These are phyloP conservation scores for Psettodes erumei DNA, from an alignment of 2,113 vertebrate genomes.

Conservation along the genomic window DNA sequence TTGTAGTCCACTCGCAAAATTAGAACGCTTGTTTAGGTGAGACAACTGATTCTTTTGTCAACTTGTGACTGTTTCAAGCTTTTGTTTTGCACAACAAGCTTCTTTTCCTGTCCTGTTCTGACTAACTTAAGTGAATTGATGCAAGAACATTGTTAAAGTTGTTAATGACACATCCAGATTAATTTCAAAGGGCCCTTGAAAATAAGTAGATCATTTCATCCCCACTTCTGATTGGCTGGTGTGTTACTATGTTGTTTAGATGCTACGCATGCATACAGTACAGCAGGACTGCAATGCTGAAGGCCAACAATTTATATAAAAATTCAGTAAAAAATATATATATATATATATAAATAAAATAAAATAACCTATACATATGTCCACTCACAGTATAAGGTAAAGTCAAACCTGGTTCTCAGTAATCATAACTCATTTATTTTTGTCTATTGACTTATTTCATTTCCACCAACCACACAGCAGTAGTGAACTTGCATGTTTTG, in stretches of 20 bases:
- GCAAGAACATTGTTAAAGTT: slow-evolving; percentile 1
- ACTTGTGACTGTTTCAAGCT: not conserved
- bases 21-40: too few relatives aligned
- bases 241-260: not conserved
- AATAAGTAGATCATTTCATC: not conserved
- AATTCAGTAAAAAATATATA: too few relatives aligned
- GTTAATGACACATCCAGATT: not conserved
- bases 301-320: too few relatives aligned
- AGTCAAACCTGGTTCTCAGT: not conserved
- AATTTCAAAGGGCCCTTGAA: not conserved
- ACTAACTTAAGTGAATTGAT: not conserved
- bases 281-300: not conserved
- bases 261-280: too few relatives aligned
- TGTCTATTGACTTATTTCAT: not conserved
- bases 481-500: not conserved
- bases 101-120: slow-evolving; percentile 5
- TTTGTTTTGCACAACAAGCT: not conserved
- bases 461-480: not conserved
- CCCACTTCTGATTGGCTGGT: not conserved
- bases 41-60: not conserved
- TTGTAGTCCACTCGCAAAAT: not conserved
- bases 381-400: too few relatives aligned
- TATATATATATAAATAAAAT: too few relatives aligned
- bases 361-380: not conserved
- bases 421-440: not conserved